Base-by-base conservation (phyloP, 2,797 vertebrate species). In the Sitta carolinensis region DNA sequence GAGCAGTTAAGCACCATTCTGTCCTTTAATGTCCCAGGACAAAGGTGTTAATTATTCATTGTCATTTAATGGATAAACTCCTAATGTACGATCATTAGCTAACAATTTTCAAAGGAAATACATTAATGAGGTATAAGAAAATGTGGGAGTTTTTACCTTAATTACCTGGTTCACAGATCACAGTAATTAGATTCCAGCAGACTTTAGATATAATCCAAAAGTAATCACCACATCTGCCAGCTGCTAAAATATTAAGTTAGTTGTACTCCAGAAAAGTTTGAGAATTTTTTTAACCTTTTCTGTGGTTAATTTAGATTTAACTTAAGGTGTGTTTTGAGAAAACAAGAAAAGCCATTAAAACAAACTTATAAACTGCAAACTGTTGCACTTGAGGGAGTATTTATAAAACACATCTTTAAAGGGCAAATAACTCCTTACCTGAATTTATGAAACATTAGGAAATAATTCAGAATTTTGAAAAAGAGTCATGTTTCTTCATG, bases 91-190 rank as follows among this genome's bases (percentile, higher is more conserved):
- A 73, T 90, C 95, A 96, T 97, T 97, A 97, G 78, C 89, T 79
- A 94, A 96, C 84, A 96, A 94, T 97, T 97, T 97, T 94, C 91
- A 96, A 95, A 97, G 90, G 96, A 96, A 97, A 97, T 97, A 93
- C 89, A 58, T 90, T 97, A 97, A 97, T 95, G 93, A 97, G 73
- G 87, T 96, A 84, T 95, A 96, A 84, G 92, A 97, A 97, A 97
- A 96, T 89, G 70, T 88, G 45, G 94, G 91, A 91, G 86, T 95
- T 97, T 97, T 97, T 92, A 87, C 94, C 95, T 96, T 97, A 97
- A 97, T 97, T 97, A 97, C 88, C 89, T 95, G 94, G 97, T 97
- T 97, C 97, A 97, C 95, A 97, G 96, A 97, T 97, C 97, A 97
- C 92, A 96, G 88, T 97, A 97, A 98, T 97, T 97, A 97, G 94